phyloP scores from a whole-genome alignment of 1,140 invertebrate species.

The Lethrus apterus region DNA sequence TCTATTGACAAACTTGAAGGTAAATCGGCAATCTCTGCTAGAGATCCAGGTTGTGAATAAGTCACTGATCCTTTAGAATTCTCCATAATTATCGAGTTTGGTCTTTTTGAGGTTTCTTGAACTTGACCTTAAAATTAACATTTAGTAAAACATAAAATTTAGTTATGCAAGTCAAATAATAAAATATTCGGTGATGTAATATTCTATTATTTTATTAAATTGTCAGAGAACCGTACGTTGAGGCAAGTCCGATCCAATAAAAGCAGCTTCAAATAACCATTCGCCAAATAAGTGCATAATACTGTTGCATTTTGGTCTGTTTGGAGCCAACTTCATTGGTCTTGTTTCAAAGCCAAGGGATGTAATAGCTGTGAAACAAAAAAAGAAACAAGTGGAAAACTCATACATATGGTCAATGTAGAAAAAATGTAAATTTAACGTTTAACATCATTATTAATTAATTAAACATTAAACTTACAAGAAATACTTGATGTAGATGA shows the following conservation, averaged over 20 bases:
- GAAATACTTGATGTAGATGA: slow-evolving; percentile 57
- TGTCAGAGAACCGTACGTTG: slow-evolving; percentile 35
- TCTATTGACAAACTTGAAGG: slow-evolving; percentile 52
- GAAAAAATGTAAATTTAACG: slow-evolving; percentile 8
- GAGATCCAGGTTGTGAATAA: slow-evolving; percentile 46
- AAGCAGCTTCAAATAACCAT: slow-evolving; percentile 93
- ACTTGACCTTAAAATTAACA: slow-evolving; percentile 24
- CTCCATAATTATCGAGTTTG: slow-evolving; percentile 37
- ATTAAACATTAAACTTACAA: slow-evolving; percentile 45
- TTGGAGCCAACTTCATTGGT: slow-evolving; percentile 54
- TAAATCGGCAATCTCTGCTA: slow-evolving; percentile 45
- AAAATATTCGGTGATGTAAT: neutral
- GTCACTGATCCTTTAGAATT: slow-evolving; percentile 34
- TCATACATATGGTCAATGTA: too few species aligned
- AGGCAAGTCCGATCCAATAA: slow-evolving; percentile 68
- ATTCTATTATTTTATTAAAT: neutral
- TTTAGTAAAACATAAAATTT: neutral
- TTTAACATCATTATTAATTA: slow-evolving; percentile 10
- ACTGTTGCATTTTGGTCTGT: slow-evolving; percentile 80
- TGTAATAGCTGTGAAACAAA: slow-evolving; percentile 38
- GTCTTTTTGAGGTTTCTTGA: slow-evolving; percentile 30
- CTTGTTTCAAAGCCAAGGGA: slow-evolving; percentile 33
- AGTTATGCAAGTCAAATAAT: neutral
- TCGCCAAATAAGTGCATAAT: slow-evolving; percentile 93
- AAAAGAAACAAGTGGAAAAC: slow-evolving; percentile 5